These are phyloP conservation scores for Albula glossodonta DNA, from an alignment of 2,113 vertebrate genomes.

Conservation along the genomic window DNA sequence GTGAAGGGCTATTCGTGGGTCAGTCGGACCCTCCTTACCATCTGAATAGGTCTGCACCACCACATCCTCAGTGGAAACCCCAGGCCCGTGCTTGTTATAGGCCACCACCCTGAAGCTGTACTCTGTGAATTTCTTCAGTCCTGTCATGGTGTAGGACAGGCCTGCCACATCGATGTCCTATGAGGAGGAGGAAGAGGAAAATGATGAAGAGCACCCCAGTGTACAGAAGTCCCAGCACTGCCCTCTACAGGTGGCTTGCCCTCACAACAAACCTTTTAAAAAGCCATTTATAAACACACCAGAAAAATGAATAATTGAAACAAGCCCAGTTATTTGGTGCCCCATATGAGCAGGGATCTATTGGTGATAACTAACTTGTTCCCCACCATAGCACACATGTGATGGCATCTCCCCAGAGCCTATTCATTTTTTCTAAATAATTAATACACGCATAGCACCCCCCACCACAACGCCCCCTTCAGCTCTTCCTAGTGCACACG, in stretches of 20 bases:
- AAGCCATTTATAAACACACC: not conserved
- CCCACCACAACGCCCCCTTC: not conserved
- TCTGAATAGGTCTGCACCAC: conserved; percentile 83
- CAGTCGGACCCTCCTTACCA: conserved; percentile 67
- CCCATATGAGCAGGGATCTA: not conserved
- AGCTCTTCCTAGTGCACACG: conserved; percentile 15
- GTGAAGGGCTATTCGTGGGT: not conserved
- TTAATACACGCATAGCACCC: conserved; percentile 3
- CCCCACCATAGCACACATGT: not conserved
- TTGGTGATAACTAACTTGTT: conserved; percentile 11
- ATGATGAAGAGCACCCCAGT: not conserved
- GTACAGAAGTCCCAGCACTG: not conserved
- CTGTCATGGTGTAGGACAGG: conserved; percentile 78
- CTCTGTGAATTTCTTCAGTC: conserved; percentile 89
- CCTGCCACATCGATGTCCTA: conserved; percentile 84
- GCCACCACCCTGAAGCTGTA: conserved; percentile 95
- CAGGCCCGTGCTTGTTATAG: conserved; percentile 92
- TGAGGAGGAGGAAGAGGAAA: conserved; percentile 28
- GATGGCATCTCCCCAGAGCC: conserved; percentile 10
- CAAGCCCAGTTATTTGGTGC: not conserved
- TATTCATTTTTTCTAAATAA: conserved; percentile 25
- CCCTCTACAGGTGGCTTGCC: not conserved
- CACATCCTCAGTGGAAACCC: conserved; percentile 92
- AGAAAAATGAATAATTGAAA: not conserved
- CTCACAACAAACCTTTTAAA: not conserved